Evolutionary conservation across 53 echinoderm and acorn worm species (phyloP), one percentile per base, ranked within the genome.

Genomic region (Mesocentrotus franciscanus): DNA sequence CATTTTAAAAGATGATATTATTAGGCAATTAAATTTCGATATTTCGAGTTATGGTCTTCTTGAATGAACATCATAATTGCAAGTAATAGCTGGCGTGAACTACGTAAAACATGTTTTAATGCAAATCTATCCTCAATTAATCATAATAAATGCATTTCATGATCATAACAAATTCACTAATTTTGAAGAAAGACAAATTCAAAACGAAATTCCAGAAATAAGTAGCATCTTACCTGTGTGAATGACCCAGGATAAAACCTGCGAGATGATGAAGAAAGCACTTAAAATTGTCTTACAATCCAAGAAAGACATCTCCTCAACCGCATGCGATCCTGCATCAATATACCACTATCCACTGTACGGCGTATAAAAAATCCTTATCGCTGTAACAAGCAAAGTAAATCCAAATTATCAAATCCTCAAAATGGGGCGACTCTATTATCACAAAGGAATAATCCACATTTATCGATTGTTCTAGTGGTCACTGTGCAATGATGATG

Each of bases 221-320:
- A n/a, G 7, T 71, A 71, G 79, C 49, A 70, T 15, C 39, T 68
- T 92, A 92, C 92, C 92, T 66, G 92, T 70, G 8, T 70, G 92
- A 29, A 92, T 92, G 9, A 92, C 70, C 92, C 92, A 92, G 34
- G 68, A 92, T 62, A 92, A 14, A 42, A 92, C 13, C 49, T 92
- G 92, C 9, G 64, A 92, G 39, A 39, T 14, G 66, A 68, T 42
- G 35, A 92, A 92, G 42, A 92, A 62, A 92, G 71, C 70, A 42
- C 92, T 70, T 92, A 90, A 60, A 90, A 90, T 33, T 22, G 90
- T 90, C 49, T 61, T 90, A 17, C 8, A 60, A 60, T 90, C 90
- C 14, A 60, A 90, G 90, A 90, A 61, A 90, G 59, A 60, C 90
- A 90, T 90, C 60, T 90, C 57, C 57, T 56, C 56, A 76, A 76